Evolutionary conservation across 1,140 invertebrate genomes (phyloP).

Genomic region (Aricia agestis): DNA sequence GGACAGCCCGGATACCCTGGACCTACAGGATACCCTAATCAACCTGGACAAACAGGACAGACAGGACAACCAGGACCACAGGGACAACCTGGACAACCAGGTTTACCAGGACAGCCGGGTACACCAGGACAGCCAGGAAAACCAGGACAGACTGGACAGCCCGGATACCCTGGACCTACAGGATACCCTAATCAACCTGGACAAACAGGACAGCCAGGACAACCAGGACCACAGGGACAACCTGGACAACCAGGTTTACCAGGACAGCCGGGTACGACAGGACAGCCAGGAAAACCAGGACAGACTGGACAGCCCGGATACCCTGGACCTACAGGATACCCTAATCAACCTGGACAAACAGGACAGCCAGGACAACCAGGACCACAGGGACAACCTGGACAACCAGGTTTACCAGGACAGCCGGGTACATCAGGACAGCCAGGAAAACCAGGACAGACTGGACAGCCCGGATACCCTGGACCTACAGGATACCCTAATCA

Average conservation of each 20-base stretch:
- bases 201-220: constrained; percentile 25
- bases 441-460: constrained; percentile 25
- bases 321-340: too few relatives aligned
- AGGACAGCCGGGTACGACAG: constrained; percentile 17
- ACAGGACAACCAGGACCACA: constrained; percentile 30
- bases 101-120: constrained; percentile 29
- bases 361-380: too few relatives aligned
- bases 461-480: too few relatives aligned
- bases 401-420: too few relatives aligned
- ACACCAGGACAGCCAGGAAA: too few relatives aligned
- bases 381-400: too few relatives aligned
- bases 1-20: not conserved
- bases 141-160: constrained; percentile 29
- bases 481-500: too few relatives aligned
- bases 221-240: constrained; percentile 27
- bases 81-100: constrained; percentile 31
- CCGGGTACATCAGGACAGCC: constrained; percentile 34
- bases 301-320: too few relatives aligned
- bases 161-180: constrained; percentile 26
- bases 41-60: constrained; percentile 1
- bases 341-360: too few relatives aligned
- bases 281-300: constrained; percentile 29
- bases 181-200: constrained; percentile 37
- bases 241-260: constrained; percentile 5
- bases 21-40: not conserved